Conservation (phyloP, 2,797 vertebrate genomes). For the Syngnathus acus region DNA sequence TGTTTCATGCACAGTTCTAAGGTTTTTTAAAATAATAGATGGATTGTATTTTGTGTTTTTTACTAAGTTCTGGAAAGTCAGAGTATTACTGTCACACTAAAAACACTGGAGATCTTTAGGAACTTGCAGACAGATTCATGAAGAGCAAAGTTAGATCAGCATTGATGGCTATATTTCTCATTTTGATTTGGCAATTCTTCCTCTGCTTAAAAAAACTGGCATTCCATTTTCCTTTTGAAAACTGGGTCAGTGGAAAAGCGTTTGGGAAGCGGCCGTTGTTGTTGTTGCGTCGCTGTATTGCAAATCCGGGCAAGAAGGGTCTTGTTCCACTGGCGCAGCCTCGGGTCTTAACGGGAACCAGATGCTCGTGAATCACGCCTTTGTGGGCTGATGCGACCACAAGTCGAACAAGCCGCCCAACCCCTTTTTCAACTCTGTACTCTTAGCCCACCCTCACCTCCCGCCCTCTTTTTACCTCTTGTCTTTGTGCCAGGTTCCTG, state of each 20-base stretch:
- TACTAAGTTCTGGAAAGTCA: neutral
- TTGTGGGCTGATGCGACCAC: constrained; percentile 67
- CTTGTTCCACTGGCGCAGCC: constrained; percentile 62
- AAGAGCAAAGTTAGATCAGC: neutral
- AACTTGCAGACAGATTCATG: neutral
- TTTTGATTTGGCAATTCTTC: constrained; percentile 9
- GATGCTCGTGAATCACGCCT: constrained; percentile 79
- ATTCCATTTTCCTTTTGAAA: constrained; percentile 44
- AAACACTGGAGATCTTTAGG: neutral
- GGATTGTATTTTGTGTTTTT: neutral
- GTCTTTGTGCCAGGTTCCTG: constrained; percentile 78
- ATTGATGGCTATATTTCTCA: neutral
- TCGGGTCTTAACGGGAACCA: constrained; percentile 69
- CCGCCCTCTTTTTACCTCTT: constrained; percentile 13
- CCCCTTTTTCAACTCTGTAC: constrained; percentile 9
- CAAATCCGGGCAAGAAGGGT: constrained; percentile 60
- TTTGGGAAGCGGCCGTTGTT: constrained; percentile 40
- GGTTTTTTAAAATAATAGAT: neutral
- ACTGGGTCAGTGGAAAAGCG: constrained; percentile 76
- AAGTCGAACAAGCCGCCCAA: constrained; percentile 43
- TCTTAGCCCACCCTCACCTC: constrained; percentile 23
- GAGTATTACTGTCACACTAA: neutral
- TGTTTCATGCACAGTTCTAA: neutral
- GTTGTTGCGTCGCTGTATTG: constrained; percentile 68
- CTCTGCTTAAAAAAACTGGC: constrained; percentile 24